These are phyloP conservation scores for Clarias pachynema DNA, from an alignment of 2,797 vertebrate species.

Conservation along the genomic window DNA sequence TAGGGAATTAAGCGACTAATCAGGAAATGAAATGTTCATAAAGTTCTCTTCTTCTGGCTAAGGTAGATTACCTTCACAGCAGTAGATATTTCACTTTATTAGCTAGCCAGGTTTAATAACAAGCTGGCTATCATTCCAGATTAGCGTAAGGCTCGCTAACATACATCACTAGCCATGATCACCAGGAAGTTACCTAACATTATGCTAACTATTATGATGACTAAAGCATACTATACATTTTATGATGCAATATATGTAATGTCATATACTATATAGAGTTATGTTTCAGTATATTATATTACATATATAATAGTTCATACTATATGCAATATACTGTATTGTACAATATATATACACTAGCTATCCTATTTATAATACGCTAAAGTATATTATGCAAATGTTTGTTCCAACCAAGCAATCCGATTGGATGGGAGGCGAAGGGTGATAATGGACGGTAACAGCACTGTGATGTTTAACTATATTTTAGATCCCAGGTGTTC, in stretches of 20 bases:
- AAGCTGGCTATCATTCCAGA: too few relatives aligned
- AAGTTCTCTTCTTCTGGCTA: background rate
- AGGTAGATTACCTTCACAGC: background rate
- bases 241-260: background rate
- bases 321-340: too few relatives aligned
- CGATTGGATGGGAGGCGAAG: too few relatives aligned
- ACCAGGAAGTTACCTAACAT: background rate
- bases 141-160: background rate
- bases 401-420: too few relatives aligned
- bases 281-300: too few relatives aligned
- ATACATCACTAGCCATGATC: background rate
- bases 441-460: too few relatives aligned
- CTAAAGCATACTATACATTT: background rate
- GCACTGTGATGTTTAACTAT: too few relatives aligned
- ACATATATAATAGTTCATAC: background rate
- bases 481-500: too few relatives aligned
- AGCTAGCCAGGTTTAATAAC: too few relatives aligned
- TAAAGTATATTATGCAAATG: background rate
- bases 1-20: background rate
- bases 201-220: background rate
- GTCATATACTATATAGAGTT: too few relatives aligned
- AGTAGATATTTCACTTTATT: too few relatives aligned
- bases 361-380: background rate
- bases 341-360: too few relatives aligned
- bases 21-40: background rate